phyloP scores from a whole-genome alignment of 2,888 invertebrate species.

The Xanthia togata region DNA sequence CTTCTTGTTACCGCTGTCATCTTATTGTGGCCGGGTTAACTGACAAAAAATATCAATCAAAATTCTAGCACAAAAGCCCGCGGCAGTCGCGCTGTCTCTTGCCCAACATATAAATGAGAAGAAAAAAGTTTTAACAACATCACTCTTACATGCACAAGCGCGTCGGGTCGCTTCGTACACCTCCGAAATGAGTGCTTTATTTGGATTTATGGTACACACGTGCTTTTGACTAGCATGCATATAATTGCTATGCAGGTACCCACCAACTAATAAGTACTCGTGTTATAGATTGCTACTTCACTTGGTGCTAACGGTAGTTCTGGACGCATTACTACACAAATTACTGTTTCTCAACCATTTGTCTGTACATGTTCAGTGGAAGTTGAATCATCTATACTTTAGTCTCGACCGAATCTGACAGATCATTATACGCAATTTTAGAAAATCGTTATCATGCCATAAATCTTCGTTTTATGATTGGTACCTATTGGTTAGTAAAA shows the following conservation, averaged over 20 bases:
- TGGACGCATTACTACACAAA: slow-evolving; percentile 60
- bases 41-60: slow-evolving; percentile 91
- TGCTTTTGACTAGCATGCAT: slow-evolving; percentile 68
- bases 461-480: background rate
- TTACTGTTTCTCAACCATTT: slow-evolving; percentile 59
- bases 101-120: slow-evolving; percentile 79
- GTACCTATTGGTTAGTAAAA: slow-evolving; percentile 7
- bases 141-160: slow-evolving; percentile 72
- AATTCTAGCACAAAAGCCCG: slow-evolving; percentile 90
- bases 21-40: slow-evolving; percentile 89
- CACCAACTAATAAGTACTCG: slow-evolving; percentile 60
- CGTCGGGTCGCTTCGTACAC: slow-evolving; percentile 78
- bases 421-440: background rate
- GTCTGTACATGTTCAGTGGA: slow-evolving; percentile 40
- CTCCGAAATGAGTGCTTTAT: slow-evolving; percentile 77
- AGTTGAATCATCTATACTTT: slow-evolving; percentile 6
- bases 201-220: slow-evolving; percentile 78
- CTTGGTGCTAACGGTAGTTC: slow-evolving; percentile 65
- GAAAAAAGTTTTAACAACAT: slow-evolving; percentile 78
- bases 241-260: slow-evolving; percentile 68
- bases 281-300: slow-evolving; percentile 66
- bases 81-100: slow-evolving; percentile 84
- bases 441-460: background rate
- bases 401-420: background rate
- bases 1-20: slow-evolving; percentile 89